These are phyloP conservation scores for Syrrhaptes paradoxus DNA, from an alignment of 2,113 vertebrate species.

Conservation along the genomic window DNA sequence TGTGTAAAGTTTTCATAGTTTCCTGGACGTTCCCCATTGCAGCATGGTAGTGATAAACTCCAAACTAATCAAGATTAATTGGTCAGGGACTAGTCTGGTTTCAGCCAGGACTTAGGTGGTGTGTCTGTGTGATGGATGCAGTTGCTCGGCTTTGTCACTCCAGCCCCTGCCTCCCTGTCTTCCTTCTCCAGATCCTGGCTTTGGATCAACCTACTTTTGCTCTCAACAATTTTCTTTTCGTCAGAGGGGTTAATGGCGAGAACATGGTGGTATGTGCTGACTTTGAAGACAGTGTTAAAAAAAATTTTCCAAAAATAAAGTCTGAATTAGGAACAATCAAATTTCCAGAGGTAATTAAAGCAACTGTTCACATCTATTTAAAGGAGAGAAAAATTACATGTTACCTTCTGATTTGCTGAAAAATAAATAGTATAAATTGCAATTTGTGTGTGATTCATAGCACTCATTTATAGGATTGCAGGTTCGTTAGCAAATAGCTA, in stretches of 20 bases:
- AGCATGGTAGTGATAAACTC: neutral
- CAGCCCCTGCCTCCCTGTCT: neutral
- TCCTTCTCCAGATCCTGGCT: neutral
- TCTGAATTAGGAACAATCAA: neutral
- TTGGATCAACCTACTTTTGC: neutral
- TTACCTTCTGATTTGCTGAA: neutral
- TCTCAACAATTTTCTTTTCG: neutral
- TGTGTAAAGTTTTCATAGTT: neutral
- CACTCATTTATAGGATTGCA: neutral
- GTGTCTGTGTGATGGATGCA: accelerated
- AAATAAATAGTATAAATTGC: neutral
- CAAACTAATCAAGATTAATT: too few species aligned
- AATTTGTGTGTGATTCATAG: neutral
- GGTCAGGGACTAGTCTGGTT: neutral
- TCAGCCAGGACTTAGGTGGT: neutral
- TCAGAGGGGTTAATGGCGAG: neutral
- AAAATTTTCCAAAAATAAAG: neutral
- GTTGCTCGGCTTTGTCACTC: neutral
- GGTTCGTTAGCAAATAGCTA: neutral
- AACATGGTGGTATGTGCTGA: neutral
- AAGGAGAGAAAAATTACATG: neutral
- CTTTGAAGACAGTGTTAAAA: neutral
- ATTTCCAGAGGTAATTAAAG: neutral
- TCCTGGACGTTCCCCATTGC: accelerated
- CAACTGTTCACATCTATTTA: neutral